A percentile compares a stretch with the other conserved stretches of the same genome.
Conservation (phyloP, 1,140 invertebrate species). For the Hydropsyche tenuis region DNA sequence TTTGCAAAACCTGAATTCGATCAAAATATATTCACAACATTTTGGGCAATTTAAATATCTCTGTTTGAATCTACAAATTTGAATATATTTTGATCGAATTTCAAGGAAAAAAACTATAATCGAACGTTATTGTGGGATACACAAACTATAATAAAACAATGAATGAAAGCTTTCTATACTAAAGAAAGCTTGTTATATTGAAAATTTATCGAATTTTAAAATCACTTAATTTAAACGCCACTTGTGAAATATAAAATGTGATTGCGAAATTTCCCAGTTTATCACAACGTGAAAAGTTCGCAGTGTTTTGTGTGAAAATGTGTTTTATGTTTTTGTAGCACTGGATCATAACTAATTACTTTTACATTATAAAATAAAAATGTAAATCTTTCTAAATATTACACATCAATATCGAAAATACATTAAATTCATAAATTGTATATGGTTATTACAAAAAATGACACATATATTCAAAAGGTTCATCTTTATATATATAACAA, state of each 20-base stretch:
- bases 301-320: neutral
- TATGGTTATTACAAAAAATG: constrained; percentile 48
- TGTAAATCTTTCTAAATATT: constrained; percentile 45
- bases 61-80: too few species aligned
- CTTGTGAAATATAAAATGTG: neutral
- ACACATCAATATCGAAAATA: constrained; percentile 50
- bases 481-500: neutral
- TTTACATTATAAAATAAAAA: constrained; percentile 27
- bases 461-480: constrained; percentile 43
- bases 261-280: too few species aligned
- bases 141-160: neutral
- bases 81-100: too few species aligned
- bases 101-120: too few species aligned
- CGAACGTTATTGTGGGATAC: too few species aligned
- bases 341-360: constrained; percentile 4
- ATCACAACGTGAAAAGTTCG: neutral
- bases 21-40: constrained; percentile 15
- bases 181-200: neutral
- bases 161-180: neutral
- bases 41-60: neutral
- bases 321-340: neutral
- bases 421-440: constrained; percentile 48
- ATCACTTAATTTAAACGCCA: neutral
- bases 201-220: neutral
- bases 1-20: too few species aligned